Conservation (phyloP, 2,113 vertebrate species). For the Cyanoliseus patagonus region DNA sequence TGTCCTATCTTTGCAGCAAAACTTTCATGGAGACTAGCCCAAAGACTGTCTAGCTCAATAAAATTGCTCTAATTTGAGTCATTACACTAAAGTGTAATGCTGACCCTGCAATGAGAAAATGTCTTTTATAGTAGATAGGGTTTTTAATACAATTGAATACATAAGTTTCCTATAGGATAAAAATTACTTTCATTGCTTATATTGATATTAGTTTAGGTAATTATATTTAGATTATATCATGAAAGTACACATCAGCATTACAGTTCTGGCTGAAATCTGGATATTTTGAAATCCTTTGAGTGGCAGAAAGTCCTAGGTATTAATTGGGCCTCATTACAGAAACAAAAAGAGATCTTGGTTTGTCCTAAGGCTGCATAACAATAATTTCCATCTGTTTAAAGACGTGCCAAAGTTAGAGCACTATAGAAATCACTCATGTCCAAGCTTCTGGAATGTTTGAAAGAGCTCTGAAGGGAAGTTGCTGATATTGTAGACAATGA, state of each 20-base stretch:
- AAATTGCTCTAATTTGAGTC: neutral
- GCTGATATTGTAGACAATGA: neutral
- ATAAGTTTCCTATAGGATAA: neutral
- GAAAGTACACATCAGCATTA: constrained; percentile 6
- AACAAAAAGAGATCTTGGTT: constrained; percentile 19
- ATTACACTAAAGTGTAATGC: neutral
- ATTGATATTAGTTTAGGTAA: neutral
- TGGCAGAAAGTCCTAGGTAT: constrained; percentile 23
- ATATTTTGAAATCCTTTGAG: constrained; percentile 36
- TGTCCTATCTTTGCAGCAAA: neutral
- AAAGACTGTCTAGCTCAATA: neutral
- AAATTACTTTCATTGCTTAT: neutral
- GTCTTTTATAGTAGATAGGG: neutral
- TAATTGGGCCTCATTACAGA: constrained; percentile 44
- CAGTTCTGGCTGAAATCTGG: constrained; percentile 19
- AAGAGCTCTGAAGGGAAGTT: neutral
- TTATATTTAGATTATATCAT: constrained; percentile 32
- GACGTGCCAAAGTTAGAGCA: neutral
- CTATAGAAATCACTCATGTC: constrained; percentile 2
- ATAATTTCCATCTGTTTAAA: constrained; percentile 57
- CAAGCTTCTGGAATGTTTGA: neutral
- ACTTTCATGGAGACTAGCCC: neutral
- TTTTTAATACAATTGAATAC: neutral
- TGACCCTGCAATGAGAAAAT: neutral
- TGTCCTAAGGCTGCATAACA: constrained; percentile 36